Base-by-base conservation (phyloP, 53 echinoderm and acorn worm genomes). In the Stichopus horrens region DNA sequence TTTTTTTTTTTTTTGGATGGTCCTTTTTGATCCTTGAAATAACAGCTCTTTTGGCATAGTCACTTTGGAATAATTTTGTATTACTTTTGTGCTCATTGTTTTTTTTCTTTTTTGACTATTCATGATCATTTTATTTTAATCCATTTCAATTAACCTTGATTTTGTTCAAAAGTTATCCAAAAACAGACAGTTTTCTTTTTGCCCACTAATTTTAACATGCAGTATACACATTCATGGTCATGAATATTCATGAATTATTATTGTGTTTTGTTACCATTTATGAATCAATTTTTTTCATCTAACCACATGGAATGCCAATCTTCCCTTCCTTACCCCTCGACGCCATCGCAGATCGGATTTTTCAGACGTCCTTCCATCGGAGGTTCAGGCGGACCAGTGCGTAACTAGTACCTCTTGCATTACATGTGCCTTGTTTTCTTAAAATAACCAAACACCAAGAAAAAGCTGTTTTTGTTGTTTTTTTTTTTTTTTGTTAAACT, bases 341-440 rank as follows among this genome's bases (percentile, higher is more conserved):
- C 74, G 14, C 55, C 54, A 81, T 86, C 77, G 51, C 79, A 97
- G 97, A 90, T 90, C 90, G 97, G 97, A 88, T 97, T 97, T 93
- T 97, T 97, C 91, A 85, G 88, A 23, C 95, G 97, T 14, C 96
- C 93, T n/a, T 85, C 59, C 67, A 92, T 91, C 37, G 92, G 89
- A 60, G 86, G 89, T 51, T 88, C 88, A 7, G 90, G 92, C 85
- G 96, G 95, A 86, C 91, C 96, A 93, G 96, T 96, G 94, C 94
- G 96, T 96, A 96, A 73, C 83, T 21, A 60, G 7, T 65, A 77
- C 9, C 66, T 68, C 53, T 22, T 86, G 58, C 76, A 22, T 57
- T 23, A 52, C 16, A 21, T 88, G 76, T 88, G 21, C 16, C 21
- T 88, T 52, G 52, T 16, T 63, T 63, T 37, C 16, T 16, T 63